Evolutionary conservation across 2,888 invertebrate genomes (phyloP), one percentile per base, ranked within the genome.

Genomic region (Creontiades dilutus): DNA sequence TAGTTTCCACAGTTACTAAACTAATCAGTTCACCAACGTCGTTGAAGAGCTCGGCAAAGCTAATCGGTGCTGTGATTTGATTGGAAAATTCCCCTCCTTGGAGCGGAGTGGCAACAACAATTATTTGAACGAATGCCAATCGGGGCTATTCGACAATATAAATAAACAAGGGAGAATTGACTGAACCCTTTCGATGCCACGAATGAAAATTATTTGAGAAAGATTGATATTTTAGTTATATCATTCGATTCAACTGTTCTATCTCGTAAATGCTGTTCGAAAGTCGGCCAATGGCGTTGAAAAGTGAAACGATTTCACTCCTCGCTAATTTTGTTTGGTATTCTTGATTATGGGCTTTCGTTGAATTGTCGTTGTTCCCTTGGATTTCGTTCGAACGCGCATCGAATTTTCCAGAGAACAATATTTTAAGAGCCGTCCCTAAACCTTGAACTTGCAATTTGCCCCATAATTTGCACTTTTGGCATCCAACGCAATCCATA

Each of bases 401-500:
- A 85, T 97, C 96, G 93, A 97, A 96, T 93, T 96, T 96, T 46
- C 97, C 97, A 0, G 99, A 98, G 93, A 99, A 99, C 82, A 99
- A 94, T 92, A 99, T 98, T 94, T 99, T 99, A 91, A 99, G 94
- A 0, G 99, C 99, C 0, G 99, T 99, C 0, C 99, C 99, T 92
- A 99, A 94, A 0, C 99, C 99, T 93, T 98, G 98, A 92, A 95
- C 95, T 94, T 96, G 97, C 91, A 99, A 94, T 94, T 99, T 99
- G 0, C 99, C 99, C 99, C 99, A 99, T 9, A 99, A 94, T 93
- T 98, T 97, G 93, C 99, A 99, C 94, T 99, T 99, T 93, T 99
- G 99, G 93, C 99, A 99, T 7, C 99, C 99, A 37, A 99, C 99
- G 93, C 99, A 99, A 93, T 99, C 99, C 99, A 99, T 99, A 91